phyloP scores from a whole-genome alignment of 2,113 vertebrate species.

The Ivindomyrus marchei region DNA sequence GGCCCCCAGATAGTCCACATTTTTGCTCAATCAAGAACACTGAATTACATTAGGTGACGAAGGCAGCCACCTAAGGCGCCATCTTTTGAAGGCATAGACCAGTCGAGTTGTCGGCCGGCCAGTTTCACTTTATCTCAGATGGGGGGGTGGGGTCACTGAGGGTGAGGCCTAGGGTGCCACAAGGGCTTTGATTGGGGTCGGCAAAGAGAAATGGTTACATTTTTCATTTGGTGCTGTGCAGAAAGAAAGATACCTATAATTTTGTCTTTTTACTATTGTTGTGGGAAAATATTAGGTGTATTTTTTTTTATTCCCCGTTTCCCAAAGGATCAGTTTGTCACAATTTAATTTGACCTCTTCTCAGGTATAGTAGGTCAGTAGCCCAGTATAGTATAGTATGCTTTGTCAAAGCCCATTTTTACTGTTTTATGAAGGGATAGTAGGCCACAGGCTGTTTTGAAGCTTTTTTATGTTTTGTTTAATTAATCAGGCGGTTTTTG shows the following conservation, averaged over 20 bases:
- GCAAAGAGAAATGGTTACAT: background rate
- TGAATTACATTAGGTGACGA: background rate
- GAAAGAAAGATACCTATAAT: background rate
- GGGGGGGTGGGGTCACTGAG: background rate
- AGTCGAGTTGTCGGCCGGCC: background rate
- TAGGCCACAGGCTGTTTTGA: background rate
- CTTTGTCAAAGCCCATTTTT: slow-evolving; percentile 2
- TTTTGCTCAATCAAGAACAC: background rate
- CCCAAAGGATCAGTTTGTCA: background rate
- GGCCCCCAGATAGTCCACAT: background rate
- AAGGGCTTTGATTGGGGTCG: background rate
- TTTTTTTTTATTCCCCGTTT: background rate
- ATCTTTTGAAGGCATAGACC: background rate
- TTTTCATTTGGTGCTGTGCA: background rate
- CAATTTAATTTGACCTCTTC: background rate
- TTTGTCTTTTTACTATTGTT: background rate
- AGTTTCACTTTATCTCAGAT: background rate
- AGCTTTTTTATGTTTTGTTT: background rate
- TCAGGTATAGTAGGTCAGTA: background rate
- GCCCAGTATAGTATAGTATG: background rate
- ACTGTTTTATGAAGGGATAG: background rate
- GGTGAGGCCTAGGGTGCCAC: background rate
- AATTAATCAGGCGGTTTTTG: background rate
- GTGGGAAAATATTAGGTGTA: background rate
- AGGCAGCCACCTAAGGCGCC: background rate